Evolutionary conservation across 2,797 vertebrate genomes (phyloP).

Genomic region (Podarcis siculus): DNA sequence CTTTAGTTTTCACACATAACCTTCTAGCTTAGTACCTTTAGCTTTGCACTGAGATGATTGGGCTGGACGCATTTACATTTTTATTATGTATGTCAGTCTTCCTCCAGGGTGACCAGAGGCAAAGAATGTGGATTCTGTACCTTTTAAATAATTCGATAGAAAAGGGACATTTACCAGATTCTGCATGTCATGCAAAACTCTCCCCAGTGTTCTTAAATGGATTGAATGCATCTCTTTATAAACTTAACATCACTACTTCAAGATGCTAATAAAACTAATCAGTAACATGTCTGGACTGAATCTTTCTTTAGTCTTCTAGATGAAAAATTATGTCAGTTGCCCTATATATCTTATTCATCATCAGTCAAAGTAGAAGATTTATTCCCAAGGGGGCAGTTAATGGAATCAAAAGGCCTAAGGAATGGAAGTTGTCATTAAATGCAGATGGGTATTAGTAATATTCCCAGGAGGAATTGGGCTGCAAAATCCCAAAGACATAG

Average conservation of each 20-base stretch:
- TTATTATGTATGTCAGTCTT: slow-evolving; percentile 2
- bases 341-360: slow-evolving; percentile 64
- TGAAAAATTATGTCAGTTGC: slow-evolving; percentile 64
- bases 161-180: not conserved
- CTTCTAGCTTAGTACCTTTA: not conserved
- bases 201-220: slow-evolving; percentile 44
- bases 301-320: slow-evolving; percentile 64
- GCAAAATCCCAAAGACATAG: slow-evolving; percentile 64
- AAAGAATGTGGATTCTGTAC: not conserved
- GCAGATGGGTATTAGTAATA: slow-evolving; percentile 68
- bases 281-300: slow-evolving; percentile 57
- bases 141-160: not conserved
- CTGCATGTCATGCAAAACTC: slow-evolving; percentile 35
- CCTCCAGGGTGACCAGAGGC: not conserved
- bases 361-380: slow-evolving; percentile 63
- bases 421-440: slow-evolving; percentile 70
- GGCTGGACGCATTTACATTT: not conserved
- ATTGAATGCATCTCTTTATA: slow-evolving; percentile 45
- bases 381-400: slow-evolving; percentile 63
- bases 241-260: slow-evolving; percentile 62
- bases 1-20: not conserved
- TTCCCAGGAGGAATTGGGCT: slow-evolving; percentile 68
- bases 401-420: slow-evolving; percentile 61
- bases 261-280: slow-evolving; percentile 58
- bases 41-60: not conserved